Base-by-base conservation (phyloP, 1,140 invertebrate genomes). In the Polypedilum vanderplanki region DNA sequence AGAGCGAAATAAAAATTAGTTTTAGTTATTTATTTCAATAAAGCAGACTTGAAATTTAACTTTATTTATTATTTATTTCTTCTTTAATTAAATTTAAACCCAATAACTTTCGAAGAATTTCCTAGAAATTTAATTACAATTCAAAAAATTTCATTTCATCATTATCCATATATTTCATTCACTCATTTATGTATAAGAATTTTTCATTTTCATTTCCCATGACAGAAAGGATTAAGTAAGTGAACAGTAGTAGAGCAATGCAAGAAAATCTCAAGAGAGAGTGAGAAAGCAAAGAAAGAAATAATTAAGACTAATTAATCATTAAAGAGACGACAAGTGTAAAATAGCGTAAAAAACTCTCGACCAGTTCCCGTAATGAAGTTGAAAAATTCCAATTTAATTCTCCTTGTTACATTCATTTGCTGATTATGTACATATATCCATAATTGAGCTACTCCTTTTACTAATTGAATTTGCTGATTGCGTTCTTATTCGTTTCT, bases 251-350 rank as follows among this genome's bases (percentile, higher is more conserved):
- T n/a, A n/a, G n/a, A n/a, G n/a, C n/a, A n/a, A n/a, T n/a, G 15
- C 4, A 57, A 57, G n/a, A 57, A 57, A 4, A 15, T 33, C 24
- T 33, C 10, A 57, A 57, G 12, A 57, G 46, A 57, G 41, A 46
- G 12, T 1, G n/a, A 57, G 12, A 57, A n/a, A 57, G 41, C 9
- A n/a, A 57, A 57, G 46, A 57, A 57, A 46, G 15, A 46, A 46
- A 46, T 12, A 46, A 46, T 46, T 57, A 57, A 57, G 24, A 33
- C 24, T 33, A 57, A 57, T 57, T 57, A 57, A 57, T 57, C 46
- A n/a, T 57, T 12, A 57, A 57, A 57, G n/a, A 57, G 46, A 57
- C n/a, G 46, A 57, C 46, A 57, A 57, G 46, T 57, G 46, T 57
- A 57, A 57, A n/a, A 33, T 12, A 57, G 46, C n/a, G 46, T 57